Evolutionary conservation across 2,797 vertebrate species (phyloP), one percentile per base, ranked within the genome.

Genomic region (Scleropages formosus): DNA sequence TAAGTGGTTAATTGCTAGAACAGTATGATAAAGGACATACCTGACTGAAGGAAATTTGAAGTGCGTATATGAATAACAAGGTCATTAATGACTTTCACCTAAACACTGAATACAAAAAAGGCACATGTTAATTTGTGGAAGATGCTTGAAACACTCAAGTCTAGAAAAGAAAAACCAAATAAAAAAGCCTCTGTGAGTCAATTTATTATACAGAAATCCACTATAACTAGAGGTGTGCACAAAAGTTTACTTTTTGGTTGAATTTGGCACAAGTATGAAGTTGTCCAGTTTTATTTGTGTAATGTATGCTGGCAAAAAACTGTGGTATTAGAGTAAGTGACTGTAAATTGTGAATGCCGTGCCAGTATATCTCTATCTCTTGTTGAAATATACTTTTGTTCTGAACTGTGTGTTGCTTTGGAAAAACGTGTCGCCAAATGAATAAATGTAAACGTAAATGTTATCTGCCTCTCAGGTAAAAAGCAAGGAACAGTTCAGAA

Each of bases 11-110:
- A 53, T 56, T 3, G 1, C 53, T 56, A 12, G 10, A 10, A 12
- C 53, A 18, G 56, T 11, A 56, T 56, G 2, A 56, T 39, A 39
- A 31, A 39, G 39, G 31, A 10, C 53, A 56, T 12, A 56, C 53
- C 18, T 18, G 53, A 12, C 53, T 56, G 18, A 18, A 56, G 53
- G 2, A 56, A 56, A 56, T 11, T 56, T 53, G 12, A 53, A 56
- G 12, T 3, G 53, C 53, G 18, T 18, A 2, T 39, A 61, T 15
- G 59, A 12, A n/a, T 61, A 61, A n/a, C 16, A n/a, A n/a, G 63
- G 60, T 74, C 72, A 63, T 63, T 63, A 74, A 60, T 74, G 72
- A 63, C 63, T 72, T 22, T 46, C 60, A 47, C 31, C 31, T 13
- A 51, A 49, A 49, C 72, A 62, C 18, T 13, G n/a, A 62, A 22